These are phyloP conservation scores for Gobionotothen gibberifrons DNA, from an alignment of 2,797 vertebrate genomes.

Conservation along the genomic window DNA sequence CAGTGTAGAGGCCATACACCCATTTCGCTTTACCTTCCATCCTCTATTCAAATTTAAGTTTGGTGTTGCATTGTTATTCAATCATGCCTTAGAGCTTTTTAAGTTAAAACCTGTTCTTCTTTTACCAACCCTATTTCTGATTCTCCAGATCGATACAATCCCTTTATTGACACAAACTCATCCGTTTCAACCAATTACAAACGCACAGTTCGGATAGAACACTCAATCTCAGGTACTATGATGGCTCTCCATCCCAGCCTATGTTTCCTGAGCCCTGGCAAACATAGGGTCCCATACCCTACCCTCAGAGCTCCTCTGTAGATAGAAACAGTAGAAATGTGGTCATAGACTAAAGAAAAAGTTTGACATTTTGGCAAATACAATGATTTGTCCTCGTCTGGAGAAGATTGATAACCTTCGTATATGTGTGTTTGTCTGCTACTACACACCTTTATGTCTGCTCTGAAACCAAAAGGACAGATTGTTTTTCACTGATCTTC, in stretches of 20 bases:
- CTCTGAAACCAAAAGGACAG: neutral
- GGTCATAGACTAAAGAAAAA: conserved; percentile 29
- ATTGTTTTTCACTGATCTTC: neutral
- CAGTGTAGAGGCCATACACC: conserved; percentile 18
- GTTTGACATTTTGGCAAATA: conserved; percentile 50
- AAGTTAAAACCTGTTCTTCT: conserved; percentile 73
- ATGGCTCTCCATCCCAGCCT: conserved; percentile 84
- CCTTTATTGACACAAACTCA: conserved; percentile 90
- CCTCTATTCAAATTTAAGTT: conserved; percentile 45
- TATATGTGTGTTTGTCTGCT: neutral
- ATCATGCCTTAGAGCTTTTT: conserved; percentile 64
- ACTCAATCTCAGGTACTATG: conserved; percentile 91
- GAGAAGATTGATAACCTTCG: conserved; percentile 1
- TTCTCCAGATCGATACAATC: conserved; percentile 93
- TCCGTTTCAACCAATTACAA: conserved; percentile 90
- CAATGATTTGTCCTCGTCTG: neutral
- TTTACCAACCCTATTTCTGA: conserved; percentile 86
- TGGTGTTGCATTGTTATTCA: conserved; percentile 61
- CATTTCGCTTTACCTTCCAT: conserved; percentile 42
- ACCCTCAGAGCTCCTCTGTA: conserved; percentile 49
- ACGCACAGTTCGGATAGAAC: conserved; percentile 89
- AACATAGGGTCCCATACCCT: conserved; percentile 78
- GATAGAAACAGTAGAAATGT: conserved; percentile 49
- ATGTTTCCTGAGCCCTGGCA: conserved; percentile 80
- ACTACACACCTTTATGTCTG: too few relatives aligned